phyloP scores from a whole-genome alignment of 2,888 invertebrate genomes.

The Furcula furcula region DNA sequence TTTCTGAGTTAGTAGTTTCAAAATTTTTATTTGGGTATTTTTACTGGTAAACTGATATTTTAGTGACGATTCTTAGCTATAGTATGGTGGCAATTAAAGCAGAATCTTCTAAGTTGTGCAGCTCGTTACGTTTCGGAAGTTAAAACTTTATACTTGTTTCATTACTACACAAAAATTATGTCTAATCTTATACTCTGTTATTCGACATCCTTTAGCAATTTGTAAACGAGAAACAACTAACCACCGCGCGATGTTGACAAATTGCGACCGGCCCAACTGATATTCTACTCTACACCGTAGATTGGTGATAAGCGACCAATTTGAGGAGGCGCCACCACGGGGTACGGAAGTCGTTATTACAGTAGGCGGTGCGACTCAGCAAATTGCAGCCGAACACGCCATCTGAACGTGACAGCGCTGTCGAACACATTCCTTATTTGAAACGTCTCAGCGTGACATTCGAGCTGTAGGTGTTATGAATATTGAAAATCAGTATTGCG shows the following conservation, averaged over 20 bases:
- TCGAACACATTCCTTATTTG: constrained; percentile 78
- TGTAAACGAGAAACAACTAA: constrained; percentile 59
- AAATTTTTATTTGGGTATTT: too few relatives aligned
- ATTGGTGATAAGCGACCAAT: constrained; percentile 82
- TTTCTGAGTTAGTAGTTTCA: too few relatives aligned
- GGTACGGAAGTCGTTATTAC: constrained; percentile 81
- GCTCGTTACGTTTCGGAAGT: too few relatives aligned
- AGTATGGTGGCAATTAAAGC: too few relatives aligned
- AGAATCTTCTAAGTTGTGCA: too few relatives aligned
- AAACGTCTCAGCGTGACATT: constrained; percentile 71
- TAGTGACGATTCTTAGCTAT: too few relatives aligned
- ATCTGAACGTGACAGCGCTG: constrained; percentile 79
- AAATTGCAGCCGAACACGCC: constrained; percentile 79
- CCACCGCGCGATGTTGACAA: constrained; percentile 63
- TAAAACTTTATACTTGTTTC: too few relatives aligned
- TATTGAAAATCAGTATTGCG: constrained; percentile 43
- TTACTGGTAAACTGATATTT: too few relatives aligned
- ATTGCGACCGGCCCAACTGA: constrained; percentile 70
- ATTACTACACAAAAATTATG: too few relatives aligned
- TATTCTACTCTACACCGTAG: constrained; percentile 74
- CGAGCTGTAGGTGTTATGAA: constrained; percentile 53
- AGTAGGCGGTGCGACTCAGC: constrained; percentile 76
- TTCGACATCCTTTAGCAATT: constrained; percentile 34
- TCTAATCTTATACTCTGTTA: constrained; percentile 14
- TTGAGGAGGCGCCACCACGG: constrained; percentile 80